Base-by-base conservation (phyloP, 2,113 vertebrate genomes). In the Symphodus melops region DNA sequence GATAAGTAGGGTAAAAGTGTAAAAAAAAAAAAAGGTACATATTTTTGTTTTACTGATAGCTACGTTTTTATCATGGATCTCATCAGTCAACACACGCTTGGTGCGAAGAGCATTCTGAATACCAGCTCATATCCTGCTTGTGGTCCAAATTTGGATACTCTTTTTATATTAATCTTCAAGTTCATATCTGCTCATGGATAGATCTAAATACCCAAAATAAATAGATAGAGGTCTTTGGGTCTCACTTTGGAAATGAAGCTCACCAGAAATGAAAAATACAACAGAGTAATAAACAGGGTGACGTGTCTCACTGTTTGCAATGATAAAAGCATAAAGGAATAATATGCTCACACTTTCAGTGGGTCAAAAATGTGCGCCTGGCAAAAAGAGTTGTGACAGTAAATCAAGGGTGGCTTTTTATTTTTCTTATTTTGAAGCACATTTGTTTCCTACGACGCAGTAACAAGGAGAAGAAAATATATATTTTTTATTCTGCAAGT, bases 171-270 rank as follows among this genome's bases (percentile, higher is more conserved):
- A 9, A 36, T 21, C 28, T 53, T 51, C 36, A 44, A 25, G 25
- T 25, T 25, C 25, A 25, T 62, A 63, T 67, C 56, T 77, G 4
- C 51, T 78, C 55, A 42, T 75, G 46, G 67, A 75, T 68, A 44
- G 49, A 52, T 70, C 52, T 68, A 48, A 42, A 48, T 48, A 48
- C 16, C 44, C 16, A 5, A 48, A 9, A 65, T 61, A 62, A 74
- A 60, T 16, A 49, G n/a, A 60, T 16, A 49, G n/a, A 56, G 7
- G 46, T 4, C 17, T 23, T 19, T 65, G 12, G 25, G n/a, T 2
- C 16, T 48, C 44, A 14, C 44, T 16, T 13, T 48, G 44, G 44
- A 48, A 48, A 48, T 17, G 14, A 48, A 16, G n/a, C n/a, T n/a
- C n/a, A n/a, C n/a, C n/a, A n/a, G 44, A 48, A 48, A 48, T 17